Conservation (phyloP, 2,113 vertebrate genomes). For the Toxotes chatareus region DNA sequence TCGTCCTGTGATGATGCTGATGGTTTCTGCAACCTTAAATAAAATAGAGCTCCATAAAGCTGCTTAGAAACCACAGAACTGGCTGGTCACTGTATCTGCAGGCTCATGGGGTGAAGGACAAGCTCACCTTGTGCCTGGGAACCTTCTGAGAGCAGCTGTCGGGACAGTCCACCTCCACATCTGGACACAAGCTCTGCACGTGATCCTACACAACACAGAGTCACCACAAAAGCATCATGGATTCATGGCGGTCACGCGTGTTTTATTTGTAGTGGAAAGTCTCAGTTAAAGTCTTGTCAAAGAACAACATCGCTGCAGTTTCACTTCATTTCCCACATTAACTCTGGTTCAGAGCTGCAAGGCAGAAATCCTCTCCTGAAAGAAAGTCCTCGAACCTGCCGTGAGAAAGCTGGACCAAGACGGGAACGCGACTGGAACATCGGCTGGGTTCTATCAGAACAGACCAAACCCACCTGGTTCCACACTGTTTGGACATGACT, state of each 20-base stretch:
- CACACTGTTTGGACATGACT: not conserved
- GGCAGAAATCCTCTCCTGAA: too few species aligned
- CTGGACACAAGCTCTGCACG: constrained; percentile 49
- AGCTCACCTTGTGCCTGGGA: constrained; percentile 58
- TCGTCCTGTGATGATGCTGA: too few species aligned
- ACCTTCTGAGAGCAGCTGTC: constrained; percentile 45
- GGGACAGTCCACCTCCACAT: constrained; percentile 59
- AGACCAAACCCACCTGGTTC: not conserved
- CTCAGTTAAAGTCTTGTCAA: too few species aligned
- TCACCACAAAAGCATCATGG: not conserved
- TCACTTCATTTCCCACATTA: too few species aligned
- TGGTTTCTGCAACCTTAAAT: too few species aligned
- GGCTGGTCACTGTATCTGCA: not conserved
- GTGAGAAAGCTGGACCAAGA: not conserved
- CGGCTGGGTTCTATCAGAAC: too few species aligned
- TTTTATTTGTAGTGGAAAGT: too few species aligned
- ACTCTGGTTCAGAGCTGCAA: too few species aligned
- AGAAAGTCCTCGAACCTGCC: not conserved
- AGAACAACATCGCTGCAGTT: too few species aligned
- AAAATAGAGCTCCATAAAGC: too few species aligned
- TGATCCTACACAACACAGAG: constrained; percentile 35
- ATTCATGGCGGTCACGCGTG: not conserved
- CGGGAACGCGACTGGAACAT: not conserved
- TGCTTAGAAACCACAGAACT: too few species aligned
- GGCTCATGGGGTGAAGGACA: not conserved